phyloP scores from a whole-genome alignment of 2,797 vertebrate genomes.

The Scomberomorus guttatus region DNA sequence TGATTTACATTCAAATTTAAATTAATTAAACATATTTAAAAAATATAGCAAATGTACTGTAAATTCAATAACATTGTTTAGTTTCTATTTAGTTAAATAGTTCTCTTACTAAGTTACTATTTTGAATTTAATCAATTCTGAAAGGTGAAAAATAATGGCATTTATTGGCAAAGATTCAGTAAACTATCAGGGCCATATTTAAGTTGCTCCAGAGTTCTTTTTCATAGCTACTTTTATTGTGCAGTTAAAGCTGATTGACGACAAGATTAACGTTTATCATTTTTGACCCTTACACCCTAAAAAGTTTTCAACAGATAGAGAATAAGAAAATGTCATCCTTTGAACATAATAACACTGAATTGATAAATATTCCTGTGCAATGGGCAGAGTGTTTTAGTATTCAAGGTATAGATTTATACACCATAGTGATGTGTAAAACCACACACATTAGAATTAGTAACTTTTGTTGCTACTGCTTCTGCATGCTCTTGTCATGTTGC shows the following conservation, averaged over 20 bases:
- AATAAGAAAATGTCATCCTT: too few relatives aligned
- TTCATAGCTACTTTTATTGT: too few relatives aligned
- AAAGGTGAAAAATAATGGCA: too few relatives aligned
- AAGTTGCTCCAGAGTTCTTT: too few relatives aligned
- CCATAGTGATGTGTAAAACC: not conserved
- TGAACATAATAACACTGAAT: not conserved
- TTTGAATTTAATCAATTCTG: not conserved
- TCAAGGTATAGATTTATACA: not conserved
- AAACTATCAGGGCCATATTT: too few relatives aligned
- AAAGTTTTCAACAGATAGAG: too few relatives aligned
- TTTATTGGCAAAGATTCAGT: too few relatives aligned
- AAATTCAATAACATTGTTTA: not conserved
- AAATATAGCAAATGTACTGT: not conserved
- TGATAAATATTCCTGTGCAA: conserved; percentile 6
- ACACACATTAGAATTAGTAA: not conserved
- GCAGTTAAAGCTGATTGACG: too few relatives aligned
- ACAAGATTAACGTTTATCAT: too few relatives aligned
- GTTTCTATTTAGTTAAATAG: not conserved
- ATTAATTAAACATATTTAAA: not conserved
- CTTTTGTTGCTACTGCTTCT: not conserved
- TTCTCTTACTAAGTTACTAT: not conserved
- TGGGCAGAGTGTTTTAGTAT: not conserved
- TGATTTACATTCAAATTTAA: not conserved
- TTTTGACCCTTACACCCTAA: too few relatives aligned
- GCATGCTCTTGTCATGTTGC: not conserved